phyloP scores from a whole-genome alignment of 30 jellyfish, hydroid and myxozoan genomes.

The Aurelia aurita region DNA sequence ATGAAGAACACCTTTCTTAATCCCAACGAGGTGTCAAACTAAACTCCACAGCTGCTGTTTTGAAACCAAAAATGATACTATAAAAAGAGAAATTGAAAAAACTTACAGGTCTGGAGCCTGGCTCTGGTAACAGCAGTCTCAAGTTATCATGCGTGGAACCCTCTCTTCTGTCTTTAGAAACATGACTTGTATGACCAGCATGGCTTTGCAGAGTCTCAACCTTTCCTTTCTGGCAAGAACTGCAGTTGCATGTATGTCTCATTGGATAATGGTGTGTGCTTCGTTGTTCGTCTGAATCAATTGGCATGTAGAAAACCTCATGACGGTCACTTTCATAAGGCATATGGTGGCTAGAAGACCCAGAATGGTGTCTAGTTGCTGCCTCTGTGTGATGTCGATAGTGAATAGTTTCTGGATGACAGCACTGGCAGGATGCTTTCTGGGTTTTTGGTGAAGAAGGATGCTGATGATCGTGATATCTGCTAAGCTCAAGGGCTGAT shows the following conservation, averaged over 20 bases:
- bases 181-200: conserved; percentile 8
- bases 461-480: conserved; percentile 34
- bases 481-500: conserved; percentile 33
- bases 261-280: conserved; percentile 55
- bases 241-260: conserved; percentile 58
- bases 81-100: neutral
- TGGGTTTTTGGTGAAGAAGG: conserved; percentile 64
- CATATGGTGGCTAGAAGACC: conserved; percentile 36
- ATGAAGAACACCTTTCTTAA: too few species aligned
- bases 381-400: conserved; percentile 32
- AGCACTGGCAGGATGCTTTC: conserved; percentile 52
- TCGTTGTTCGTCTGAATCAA: conserved; percentile 51
- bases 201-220: conserved; percentile 40
- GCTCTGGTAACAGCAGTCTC: conserved; percentile 58
- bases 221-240: conserved; percentile 71
- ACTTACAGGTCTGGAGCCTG: conserved; percentile 60
- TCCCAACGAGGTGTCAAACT: too few species aligned
- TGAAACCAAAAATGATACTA: too few species aligned
- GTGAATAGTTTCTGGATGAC: conserved; percentile 61
- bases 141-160: conserved; percentile 38
- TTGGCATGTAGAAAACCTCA: conserved; percentile 62
- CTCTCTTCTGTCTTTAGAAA: conserved; percentile 8
- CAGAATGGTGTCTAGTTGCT: conserved; percentile 40
- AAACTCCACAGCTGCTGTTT: too few species aligned
- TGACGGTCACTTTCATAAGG: conserved; percentile 62